Conservation (phyloP, 2,797 vertebrate genomes). For the Urocyon cinereoargenteus region DNA sequence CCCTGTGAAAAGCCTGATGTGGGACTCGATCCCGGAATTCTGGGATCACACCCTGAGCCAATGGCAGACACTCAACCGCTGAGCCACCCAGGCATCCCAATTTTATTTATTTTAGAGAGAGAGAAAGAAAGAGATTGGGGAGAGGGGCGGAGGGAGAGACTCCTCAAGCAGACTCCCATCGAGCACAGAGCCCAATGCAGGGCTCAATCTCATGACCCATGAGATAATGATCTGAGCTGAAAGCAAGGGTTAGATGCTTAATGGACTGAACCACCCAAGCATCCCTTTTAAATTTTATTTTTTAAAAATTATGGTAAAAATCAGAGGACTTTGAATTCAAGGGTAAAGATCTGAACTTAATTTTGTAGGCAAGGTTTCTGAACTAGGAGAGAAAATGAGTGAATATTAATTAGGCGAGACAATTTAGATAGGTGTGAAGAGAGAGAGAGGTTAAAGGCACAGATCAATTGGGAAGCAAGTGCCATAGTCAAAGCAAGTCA, state of each 20-base stretch:
- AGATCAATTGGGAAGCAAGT: background rate
- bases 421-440: background rate
- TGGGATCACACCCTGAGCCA: no score
- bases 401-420: background rate
- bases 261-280: background rate
- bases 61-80: no score
- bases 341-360: background rate
- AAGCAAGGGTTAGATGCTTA: background rate
- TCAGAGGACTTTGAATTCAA: background rate
- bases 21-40: no score
- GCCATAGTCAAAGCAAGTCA: background rate
- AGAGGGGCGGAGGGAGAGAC: background rate
- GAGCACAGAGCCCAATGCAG: background rate
- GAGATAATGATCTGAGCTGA: background rate
- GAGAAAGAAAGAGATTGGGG: background rate
- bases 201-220: background rate
- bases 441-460: background rate
- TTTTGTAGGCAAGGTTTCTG: conserved; percentile 19
- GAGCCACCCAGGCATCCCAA: no score
- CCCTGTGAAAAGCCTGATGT: no score
- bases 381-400: background rate
- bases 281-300: background rate
- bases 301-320: background rate
- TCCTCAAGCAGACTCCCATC: background rate
- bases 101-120: background rate